Conservation (phyloP, 2,888 invertebrate species). For the Sabatieria punctata region DNA sequence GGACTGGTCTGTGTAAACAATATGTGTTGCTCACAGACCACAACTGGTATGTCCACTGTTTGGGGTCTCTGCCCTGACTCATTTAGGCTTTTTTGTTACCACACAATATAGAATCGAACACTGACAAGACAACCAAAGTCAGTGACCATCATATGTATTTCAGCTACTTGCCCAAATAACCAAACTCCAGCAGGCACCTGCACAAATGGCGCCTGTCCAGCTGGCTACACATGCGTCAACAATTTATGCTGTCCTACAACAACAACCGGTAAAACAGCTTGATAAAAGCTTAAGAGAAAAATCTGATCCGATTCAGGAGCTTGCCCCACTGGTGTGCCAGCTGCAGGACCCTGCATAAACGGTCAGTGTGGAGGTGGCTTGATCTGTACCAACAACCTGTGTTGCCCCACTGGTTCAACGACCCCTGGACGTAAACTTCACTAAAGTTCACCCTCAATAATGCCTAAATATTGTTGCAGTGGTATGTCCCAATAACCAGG, state of each 20-base stretch:
- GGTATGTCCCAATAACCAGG: slow-evolving; percentile 3
- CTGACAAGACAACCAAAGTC: too few species aligned
- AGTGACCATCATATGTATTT: too few species aligned
- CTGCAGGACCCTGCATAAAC: not conserved
- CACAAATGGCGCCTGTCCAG: slow-evolving; percentile 1
- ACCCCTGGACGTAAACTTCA: too few species aligned
- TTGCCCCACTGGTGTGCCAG: not conserved
- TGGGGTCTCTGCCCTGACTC: too few species aligned
- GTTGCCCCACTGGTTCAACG: not conserved
- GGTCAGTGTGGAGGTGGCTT: not conserved
- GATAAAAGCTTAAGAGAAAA: not conserved
- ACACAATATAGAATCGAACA: too few species aligned
- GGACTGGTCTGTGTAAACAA: not conserved
- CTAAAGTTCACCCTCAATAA: too few species aligned
- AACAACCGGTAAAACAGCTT: not conserved
- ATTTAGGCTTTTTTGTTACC: too few species aligned
- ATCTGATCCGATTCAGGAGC: not conserved
- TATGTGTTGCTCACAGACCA: not conserved
- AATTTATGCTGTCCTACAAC: slow-evolving; percentile 2
- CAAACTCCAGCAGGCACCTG: too few species aligned
- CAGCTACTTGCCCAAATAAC: too few species aligned
- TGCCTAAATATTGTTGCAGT: too few species aligned
- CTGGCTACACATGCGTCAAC: not conserved
- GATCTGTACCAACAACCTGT: too few species aligned
- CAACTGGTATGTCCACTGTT: too few species aligned